Evolutionary conservation across 1,140 invertebrate species (phyloP).

Genomic region (Heliconius hermathena): DNA sequence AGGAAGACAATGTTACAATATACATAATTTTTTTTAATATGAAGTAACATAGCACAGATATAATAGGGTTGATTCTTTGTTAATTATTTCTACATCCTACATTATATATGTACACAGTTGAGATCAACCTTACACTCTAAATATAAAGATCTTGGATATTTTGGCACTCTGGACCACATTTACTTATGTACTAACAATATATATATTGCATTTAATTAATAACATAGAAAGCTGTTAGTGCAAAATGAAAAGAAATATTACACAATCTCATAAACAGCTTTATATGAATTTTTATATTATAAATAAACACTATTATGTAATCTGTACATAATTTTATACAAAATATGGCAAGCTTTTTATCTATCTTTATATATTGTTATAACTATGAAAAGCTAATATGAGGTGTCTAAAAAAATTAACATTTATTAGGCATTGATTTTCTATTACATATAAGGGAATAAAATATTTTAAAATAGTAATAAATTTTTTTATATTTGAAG

Average conservation of each 20-base stretch:
- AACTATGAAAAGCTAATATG: not conserved
- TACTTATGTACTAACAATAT: slow-evolving; percentile 29
- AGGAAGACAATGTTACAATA: slow-evolving; percentile 16
- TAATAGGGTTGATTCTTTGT: slow-evolving; percentile 6
- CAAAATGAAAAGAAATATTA: not conserved
- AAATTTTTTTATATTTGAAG: not conserved
- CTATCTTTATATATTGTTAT: not conserved
- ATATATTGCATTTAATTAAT: slow-evolving; percentile 13
- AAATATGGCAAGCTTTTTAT: not conserved
- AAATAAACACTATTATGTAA: slow-evolving; percentile 42
- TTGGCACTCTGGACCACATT: slow-evolving; percentile 78
- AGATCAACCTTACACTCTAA: slow-evolving; percentile 62
- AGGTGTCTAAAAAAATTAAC: not conserved
- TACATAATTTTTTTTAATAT: not conserved
- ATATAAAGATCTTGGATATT: slow-evolving; percentile 66
- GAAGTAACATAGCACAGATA: slow-evolving; percentile 5
- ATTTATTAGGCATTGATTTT: not conserved
- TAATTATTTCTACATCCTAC: slow-evolving; percentile 9
- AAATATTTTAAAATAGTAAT: not conserved
- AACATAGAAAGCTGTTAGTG: not conserved
- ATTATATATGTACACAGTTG: slow-evolving; percentile 71
- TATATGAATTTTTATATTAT: slow-evolving; percentile 20
- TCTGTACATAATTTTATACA: not conserved
- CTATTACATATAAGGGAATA: not conserved
- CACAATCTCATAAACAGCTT: not conserved